Base-by-base conservation (phyloP, 2,888 invertebrate species). In the Yponomeuta malinellus region DNA sequence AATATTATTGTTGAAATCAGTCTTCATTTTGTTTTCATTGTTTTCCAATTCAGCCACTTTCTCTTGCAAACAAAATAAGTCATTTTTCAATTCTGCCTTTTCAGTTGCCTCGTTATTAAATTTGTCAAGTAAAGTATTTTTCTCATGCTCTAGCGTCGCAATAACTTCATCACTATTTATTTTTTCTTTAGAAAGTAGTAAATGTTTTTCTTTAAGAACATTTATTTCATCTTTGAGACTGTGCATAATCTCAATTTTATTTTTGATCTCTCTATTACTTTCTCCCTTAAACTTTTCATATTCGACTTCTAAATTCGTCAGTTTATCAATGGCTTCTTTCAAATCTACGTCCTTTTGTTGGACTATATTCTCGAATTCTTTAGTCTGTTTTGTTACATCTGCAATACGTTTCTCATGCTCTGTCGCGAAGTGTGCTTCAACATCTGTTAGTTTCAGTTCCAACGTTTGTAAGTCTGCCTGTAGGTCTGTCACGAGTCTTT, bases 401-500 rank as follows among this genome's bases (percentile, higher is more conserved):
- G 81, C 78, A 71, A 79, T 81, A 29, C 87, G 73, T 73, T 81
- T 78, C 59, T 80, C 77, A 73, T 76, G 81, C 74, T 85, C 78
- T 15, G 70, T 73, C 29, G 72, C 74, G 71, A 79, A 79, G 59
- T 81, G 76, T 12, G 76, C 77, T 78, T 88, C 83, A 2, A 79
- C 73, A 63, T 82, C 81, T 67, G 74, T 74, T 69, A 84, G 76
- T 74, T 85, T 85, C 71, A 78, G 77, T 78, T 85, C 79, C 67
- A 86, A 77, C 59, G 73, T 77, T 73, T 85, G 80, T 77, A 87
- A 75, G 72, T 89, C 83, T 70, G 75, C 75, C 81, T 83, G 77
- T 74, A 88, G 82, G 75, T 81, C 79, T 71, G 81, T 81, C 76
- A 83, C 79, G 71, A 69, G 74, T 74, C 79, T 76, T 71, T 73